These are phyloP conservation scores for Hartigia nigra DNA, from an alignment of 2,888 invertebrate genomes.

Conservation along the genomic window DNA sequence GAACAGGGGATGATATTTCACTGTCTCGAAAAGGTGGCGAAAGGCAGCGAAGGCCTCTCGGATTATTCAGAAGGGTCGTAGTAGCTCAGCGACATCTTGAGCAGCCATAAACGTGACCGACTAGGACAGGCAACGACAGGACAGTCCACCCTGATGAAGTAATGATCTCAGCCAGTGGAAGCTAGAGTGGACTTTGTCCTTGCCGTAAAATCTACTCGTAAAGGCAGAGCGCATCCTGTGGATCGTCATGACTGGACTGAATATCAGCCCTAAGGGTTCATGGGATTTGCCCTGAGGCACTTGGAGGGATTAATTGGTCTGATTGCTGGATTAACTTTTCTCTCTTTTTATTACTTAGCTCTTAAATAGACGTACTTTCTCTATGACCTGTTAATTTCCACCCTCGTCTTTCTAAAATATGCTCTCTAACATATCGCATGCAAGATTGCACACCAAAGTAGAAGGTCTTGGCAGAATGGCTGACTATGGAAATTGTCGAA, in stretches of 20 bases:
- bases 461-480: not conserved
- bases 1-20: not conserved
- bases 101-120: not conserved
- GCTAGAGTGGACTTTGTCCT: not conserved
- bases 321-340: not conserved
- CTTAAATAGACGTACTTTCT: not conserved
- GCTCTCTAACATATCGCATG: not conserved
- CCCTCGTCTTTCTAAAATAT: not conserved
- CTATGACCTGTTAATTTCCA: not conserved
- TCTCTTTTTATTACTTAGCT: not conserved
- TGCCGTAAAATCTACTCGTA: not conserved
- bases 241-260: not conserved
- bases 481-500: not conserved
- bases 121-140: not conserved
- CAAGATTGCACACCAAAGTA: not conserved
- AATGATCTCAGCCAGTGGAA: not conserved
- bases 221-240: not conserved
- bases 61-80: not conserved
- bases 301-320: conserved; percentile 1
- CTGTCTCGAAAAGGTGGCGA: not conserved
- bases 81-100: not conserved
- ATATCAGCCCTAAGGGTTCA: not conserved
- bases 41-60: not conserved
- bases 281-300: not conserved
- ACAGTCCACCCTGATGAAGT: not conserved